Evolutionary conservation across 2,888 invertebrate genomes (phyloP).

Genomic region (Acleris laterana): DNA sequence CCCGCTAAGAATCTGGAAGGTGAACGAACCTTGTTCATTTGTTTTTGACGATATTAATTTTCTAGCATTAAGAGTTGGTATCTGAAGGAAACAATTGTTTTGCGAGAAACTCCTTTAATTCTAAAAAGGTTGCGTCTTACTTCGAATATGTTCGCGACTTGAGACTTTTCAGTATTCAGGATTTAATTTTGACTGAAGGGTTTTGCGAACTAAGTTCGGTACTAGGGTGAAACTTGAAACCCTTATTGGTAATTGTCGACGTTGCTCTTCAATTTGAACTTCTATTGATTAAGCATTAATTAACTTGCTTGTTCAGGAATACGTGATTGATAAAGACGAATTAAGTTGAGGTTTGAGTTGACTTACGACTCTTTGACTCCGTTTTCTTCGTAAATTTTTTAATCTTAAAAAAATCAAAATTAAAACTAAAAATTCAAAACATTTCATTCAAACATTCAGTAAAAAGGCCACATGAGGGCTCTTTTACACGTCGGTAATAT

Average conservation of each 20-base stretch:
- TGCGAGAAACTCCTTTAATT: background rate
- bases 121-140: background rate
- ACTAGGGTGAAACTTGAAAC: background rate
- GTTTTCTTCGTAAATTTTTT: too few species aligned
- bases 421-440: too few species aligned
- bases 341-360: too few species aligned
- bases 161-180: background rate
- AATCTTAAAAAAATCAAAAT: too few species aligned
- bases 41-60: constrained; percentile 31
- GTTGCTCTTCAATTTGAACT: constrained; percentile 5
- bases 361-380: too few species aligned
- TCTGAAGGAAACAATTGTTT: constrained; percentile 27
- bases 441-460: too few species aligned
- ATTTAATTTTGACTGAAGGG: background rate
- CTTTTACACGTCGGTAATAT: too few species aligned
- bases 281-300: constrained; percentile 2
- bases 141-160: background rate
- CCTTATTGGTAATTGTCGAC: background rate
- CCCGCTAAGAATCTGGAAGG: constrained; percentile 39
- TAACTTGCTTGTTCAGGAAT: background rate
- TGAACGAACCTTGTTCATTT: constrained; percentile 35
- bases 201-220: background rate
- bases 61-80: constrained; percentile 29
- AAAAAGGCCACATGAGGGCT: too few species aligned
- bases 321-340: too few species aligned